A percentile compares a stretch with the other conserved stretches of the same genome.
Conservation (phyloP, 2,113 vertebrate species). For the Lucifuga dentata region DNA sequence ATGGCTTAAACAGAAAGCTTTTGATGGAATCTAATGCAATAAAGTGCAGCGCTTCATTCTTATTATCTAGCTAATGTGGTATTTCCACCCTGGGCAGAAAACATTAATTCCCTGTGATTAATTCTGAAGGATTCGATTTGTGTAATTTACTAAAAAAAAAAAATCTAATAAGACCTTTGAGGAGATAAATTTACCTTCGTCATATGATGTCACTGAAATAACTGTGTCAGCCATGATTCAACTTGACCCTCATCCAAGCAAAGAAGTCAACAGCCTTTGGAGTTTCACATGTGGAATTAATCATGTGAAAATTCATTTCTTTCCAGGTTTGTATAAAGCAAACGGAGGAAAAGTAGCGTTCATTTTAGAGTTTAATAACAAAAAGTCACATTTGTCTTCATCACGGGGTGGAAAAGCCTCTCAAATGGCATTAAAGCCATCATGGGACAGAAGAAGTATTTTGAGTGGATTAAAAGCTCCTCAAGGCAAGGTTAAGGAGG, state of each 20-base stretch:
- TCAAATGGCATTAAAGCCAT: conserved; percentile 1
- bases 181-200: conserved; percentile 37
- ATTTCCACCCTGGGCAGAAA: conserved; percentile 42
- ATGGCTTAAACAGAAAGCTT: conserved; percentile 29
- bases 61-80: conserved; percentile 44
- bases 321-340: too few relatives aligned
- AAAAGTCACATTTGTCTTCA: background rate
- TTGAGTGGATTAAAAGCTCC: conserved; percentile 16
- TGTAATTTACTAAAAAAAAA: conserved; percentile 24
- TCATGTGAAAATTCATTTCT: too few relatives aligned
- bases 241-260: background rate
- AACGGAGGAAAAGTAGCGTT: too few relatives aligned
- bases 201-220: conserved; percentile 14
- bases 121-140: conserved; percentile 35
- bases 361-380: background rate
- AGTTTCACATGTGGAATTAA: background rate
- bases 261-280: conserved; percentile 7
- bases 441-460: conserved; percentile 2
- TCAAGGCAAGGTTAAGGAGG: background rate
- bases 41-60: conserved; percentile 52
- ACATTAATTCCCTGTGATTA: conserved; percentile 52
- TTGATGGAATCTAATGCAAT: conserved; percentile 50
- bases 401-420: background rate
- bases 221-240: conserved; percentile 9
- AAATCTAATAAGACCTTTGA: conserved; percentile 52